Base-by-base conservation (phyloP, 2,113 vertebrate species). In the Gasterosteus nipponicus region DNA sequence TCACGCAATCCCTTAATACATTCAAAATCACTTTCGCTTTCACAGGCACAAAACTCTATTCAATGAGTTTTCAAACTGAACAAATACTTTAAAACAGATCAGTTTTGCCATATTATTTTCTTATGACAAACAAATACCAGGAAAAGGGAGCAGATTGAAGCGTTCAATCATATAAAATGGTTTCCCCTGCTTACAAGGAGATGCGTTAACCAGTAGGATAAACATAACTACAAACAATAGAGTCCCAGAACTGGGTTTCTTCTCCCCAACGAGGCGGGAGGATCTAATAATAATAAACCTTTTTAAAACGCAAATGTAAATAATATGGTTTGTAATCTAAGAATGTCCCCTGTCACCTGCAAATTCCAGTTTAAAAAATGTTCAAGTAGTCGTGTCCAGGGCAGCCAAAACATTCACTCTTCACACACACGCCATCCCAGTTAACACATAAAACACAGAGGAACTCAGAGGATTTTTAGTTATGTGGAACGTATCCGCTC, bases 31-130 rank as follows among this genome's bases (percentile, higher is more conserved):
- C 53, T 77, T 83, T 63, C 18, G 81, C 53, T 77, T 83, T 73
- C 51, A 89, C 80, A 85, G 75, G 61, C 76, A 82, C 74, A 46
- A 76, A 65, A 73, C 49, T 71, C 67, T 72, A 31, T 15, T 6
- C 22, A 60, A 33, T 53, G 42, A 69, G n/a, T 51, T 78, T 63
- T 51, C 3, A 66, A 65, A 61, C 5, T 44, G 31, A 74, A 3
- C 12, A 71, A 71, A 78, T 67, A 38, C 65, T 67, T 77, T 72
- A 58, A 58, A 73, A 78, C 42, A 57, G 15, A 46, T 63, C 63
- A 79, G 19, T 60, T 56, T 44, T 49, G 8, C 39, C 39, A 41
- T 29, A 41, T n/a, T 38, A 10, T 22, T 47, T 14, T 61, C 29
- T 41, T 19, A 39, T 42, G 29, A 41, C 47, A 67, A 59, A 26